A percentile compares a stretch with the other conserved stretches of the same genome.
These are phyloP conservation scores for Chrysomallon squamiferum DNA, from an alignment of 1,140 invertebrate genomes.

Conservation along the genomic window DNA sequence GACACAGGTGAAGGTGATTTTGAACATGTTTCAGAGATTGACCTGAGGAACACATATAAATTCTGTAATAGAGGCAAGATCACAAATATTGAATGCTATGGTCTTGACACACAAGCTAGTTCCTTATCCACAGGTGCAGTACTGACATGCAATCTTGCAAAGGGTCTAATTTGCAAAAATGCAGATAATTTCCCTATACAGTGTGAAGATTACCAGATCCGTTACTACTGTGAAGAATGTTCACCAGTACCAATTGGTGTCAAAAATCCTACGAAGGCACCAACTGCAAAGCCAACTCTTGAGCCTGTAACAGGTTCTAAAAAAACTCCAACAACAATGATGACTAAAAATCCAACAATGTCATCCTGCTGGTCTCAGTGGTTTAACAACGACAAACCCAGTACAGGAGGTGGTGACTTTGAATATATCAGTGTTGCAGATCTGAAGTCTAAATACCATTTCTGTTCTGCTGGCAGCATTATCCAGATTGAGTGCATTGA, in stretches of 20 bases:
- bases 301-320: background rate
- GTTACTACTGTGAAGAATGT: constrained; percentile 38
- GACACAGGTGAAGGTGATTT: constrained; percentile 32
- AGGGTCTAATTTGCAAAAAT: constrained; percentile 16
- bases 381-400: constrained; percentile 49
- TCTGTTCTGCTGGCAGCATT: constrained; percentile 30
- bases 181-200: constrained; percentile 13
- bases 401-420: constrained; percentile 24
- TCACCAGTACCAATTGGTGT: background rate
- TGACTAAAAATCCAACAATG: no score
- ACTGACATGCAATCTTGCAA: constrained; percentile 7
- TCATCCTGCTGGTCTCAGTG: constrained; percentile 39
- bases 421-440: constrained; percentile 31
- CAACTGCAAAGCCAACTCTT: background rate
- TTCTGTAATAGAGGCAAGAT: constrained; percentile 40
- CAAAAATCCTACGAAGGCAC: background rate
- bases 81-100: constrained; percentile 41
- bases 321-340: no score
- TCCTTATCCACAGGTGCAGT: constrained; percentile 9
- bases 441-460: constrained; percentile 3
- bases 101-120: background rate
- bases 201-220: constrained; percentile 56
- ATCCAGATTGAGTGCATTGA: constrained; percentile 45
- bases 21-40: constrained; percentile 28
- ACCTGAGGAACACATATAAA: constrained; percentile 14